Percentiles rank a stretch among this genome's conserved stretches.
Evolutionary conservation across 2,797 vertebrate species (phyloP).

Genomic region (Erithacus rubecula): DNA sequence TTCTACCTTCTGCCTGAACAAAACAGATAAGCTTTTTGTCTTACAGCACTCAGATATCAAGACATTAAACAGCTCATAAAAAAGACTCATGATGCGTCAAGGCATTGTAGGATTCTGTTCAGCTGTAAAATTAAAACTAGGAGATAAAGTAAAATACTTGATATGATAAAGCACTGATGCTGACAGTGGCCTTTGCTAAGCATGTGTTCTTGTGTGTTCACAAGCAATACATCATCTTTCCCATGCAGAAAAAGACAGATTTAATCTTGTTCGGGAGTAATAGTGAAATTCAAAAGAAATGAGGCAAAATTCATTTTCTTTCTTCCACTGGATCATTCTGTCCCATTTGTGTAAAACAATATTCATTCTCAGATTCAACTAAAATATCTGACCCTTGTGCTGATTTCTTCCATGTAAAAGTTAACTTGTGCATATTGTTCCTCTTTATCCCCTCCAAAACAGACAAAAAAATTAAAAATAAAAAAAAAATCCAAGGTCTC

Average conservation of each 20-base stretch:
- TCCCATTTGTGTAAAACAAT: background rate
- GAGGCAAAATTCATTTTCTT: background rate
- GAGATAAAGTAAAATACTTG: conserved; percentile 5
- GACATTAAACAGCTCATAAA: conserved; percentile 2
- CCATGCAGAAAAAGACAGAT: background rate
- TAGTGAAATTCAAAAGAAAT: background rate
- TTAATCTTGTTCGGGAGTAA: background rate
- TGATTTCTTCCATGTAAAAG: background rate
- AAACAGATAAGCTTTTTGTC: conserved; percentile 42
- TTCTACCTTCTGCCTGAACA: conserved; percentile 24
- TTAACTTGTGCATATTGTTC: background rate
- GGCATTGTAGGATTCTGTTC: conserved; percentile 7
- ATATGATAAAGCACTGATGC: conserved; percentile 4
- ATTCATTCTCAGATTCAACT: background rate
- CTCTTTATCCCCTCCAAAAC: background rate
- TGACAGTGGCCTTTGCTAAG: background rate
- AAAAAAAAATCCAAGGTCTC: background rate
- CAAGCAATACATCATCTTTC: background rate
- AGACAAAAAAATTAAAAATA: background rate
- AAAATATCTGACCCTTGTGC: background rate
- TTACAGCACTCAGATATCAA: background rate
- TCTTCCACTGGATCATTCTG: background rate
- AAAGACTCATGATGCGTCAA: background rate
- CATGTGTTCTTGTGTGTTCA: background rate
- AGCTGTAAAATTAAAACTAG: conserved; percentile 31